phyloP scores from a whole-genome alignment of 2,888 invertebrate genomes.

The Amblyjoppa proteus region DNA sequence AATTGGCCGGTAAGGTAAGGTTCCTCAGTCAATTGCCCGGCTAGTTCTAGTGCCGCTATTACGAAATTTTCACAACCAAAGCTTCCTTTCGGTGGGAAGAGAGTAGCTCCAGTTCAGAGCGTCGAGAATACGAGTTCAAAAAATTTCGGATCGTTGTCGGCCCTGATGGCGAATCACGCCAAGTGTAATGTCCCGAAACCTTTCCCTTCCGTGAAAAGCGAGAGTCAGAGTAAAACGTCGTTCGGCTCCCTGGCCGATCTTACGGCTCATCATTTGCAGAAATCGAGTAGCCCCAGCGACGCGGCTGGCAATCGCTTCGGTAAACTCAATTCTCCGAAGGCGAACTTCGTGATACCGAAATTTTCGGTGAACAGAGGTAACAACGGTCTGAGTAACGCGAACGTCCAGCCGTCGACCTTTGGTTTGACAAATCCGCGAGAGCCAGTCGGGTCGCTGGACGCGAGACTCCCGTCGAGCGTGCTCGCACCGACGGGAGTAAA shows the following conservation, averaged over 20 bases:
- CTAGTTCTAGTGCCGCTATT: conserved; percentile 53
- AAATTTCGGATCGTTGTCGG: conserved; percentile 51
- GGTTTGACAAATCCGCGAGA: neutral
- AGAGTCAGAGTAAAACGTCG: conserved; percentile 56
- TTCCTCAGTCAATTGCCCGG: conserved; percentile 74
- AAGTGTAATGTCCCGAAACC: conserved; percentile 41
- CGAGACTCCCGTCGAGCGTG: neutral
- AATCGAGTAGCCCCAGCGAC: conserved; percentile 66
- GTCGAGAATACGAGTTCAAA: conserved; percentile 5
- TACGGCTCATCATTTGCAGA: conserved; percentile 80
- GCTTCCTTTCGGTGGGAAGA: conserved; percentile 67
- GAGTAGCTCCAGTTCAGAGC: neutral
- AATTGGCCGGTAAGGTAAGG: conserved; percentile 83
- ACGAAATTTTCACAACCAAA: conserved; percentile 70
- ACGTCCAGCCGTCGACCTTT: conserved; percentile 1
- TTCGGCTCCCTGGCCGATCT: conserved; percentile 79
- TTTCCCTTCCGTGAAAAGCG: neutral
- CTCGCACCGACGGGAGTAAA: neutral
- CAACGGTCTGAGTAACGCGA: neutral
- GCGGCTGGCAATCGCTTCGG: conserved; percentile 1
- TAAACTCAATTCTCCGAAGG: conserved; percentile 47
- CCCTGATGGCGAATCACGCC: conserved; percentile 41
- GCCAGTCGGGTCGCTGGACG: neutral
- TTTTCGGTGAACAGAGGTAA: conserved; percentile 55
- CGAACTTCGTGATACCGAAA: conserved; percentile 76